Evolutionary conservation across 2,888 invertebrate species (phyloP), one percentile per base, ranked within the genome.

Genomic region (Sinopyrophorus schimmeli): DNA sequence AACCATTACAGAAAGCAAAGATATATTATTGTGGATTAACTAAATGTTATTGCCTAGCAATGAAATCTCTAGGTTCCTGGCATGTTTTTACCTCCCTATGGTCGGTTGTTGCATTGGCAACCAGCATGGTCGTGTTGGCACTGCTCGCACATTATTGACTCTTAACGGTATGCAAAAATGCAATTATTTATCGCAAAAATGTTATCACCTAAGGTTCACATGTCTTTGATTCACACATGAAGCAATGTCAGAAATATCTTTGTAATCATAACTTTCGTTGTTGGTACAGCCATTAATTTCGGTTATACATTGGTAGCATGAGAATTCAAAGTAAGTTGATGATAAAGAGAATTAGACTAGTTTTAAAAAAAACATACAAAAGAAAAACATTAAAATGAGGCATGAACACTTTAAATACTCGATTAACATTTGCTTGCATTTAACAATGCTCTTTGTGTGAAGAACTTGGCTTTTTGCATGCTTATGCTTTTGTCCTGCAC

Each of bases 101-200:
- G 72, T 73, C 73, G 63, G 66, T 73, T 67, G 62, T 73, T 65
- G 73, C 72, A 64, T 69, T 74, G 69, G 72, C 72, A 66, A 72
- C 72, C 67, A 74, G 74, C 73, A 74, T 74, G 74, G 69, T 73
- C 68, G 69, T 73, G 66, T 67, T 72, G 72, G 72, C 72, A 72
- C 72, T 73, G 64, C 69, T 72, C 66, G 70, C 73, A 70, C 73
- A 73, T 64, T 68, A 70, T 65, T 69, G 68, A 69, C 55, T 60
- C 47, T 35, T 65, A 64, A 72, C 64, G 70, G 70, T 71, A 70
- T 65, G 70, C 67, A 65, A 57, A 48, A 55, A 44, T 47, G 43
- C 44, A 53, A 48, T 54, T 61, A 54, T 39, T 48, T 34, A 32
- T 34, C 28, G 20, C 18, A 24, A 38, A 27, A n/a, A 30, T 38